Base-by-base conservation (phyloP, 2,888 invertebrate species). In the Cantharis flavilabris region DNA sequence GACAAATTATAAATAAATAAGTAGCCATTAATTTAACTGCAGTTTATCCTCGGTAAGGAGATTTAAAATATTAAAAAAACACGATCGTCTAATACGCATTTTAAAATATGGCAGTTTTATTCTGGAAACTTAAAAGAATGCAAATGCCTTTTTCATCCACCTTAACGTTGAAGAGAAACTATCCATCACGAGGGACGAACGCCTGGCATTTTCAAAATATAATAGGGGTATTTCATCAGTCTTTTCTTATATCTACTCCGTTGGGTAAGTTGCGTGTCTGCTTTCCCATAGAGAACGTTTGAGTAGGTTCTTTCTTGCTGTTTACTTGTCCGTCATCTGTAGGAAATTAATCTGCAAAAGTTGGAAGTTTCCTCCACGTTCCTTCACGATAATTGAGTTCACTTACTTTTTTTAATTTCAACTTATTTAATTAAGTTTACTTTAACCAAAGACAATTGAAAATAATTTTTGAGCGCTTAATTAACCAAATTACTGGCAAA, bases 331-430 rank as follows among this genome's bases (percentile, higher is more conserved):
- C 69, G 73, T 69, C 73, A 73, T 75, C 71, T 75, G 70, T 33
- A 33, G 75, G 64, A 75, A 75, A 75, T 75, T 75, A 75, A 75
- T 75, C 70, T 70, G 71, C 75, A 49, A 70, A 70, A 71, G 70
- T 67, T 64, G 65, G n/a, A 75, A 71, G 70, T 62, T 70, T 65
- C 30, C 63, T 62, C 62, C 70, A 69, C 74, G 23, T 11, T 23
- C 9, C 0, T 65, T 16, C 26, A 7, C 5, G 65, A 67, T 67
- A 67, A 67, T 67, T 67, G 26, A 67, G 65, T 67, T n/a, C 49
- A 49, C 49, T 49, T 49, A 49, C 49, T 49, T 49, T 33, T 49
- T 49, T n/a, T 49, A 49, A 49, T 49, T 49, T n/a, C n/a, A 49
- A 49, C 7, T n/a, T n/a, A 49, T n/a, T 49, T 49, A 49, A n/a